Percentiles rank a stretch among this genome's conserved stretches.
Conservation (phyloP, 2,113 vertebrate genomes). For the Thinocorus orbignyianus region DNA sequence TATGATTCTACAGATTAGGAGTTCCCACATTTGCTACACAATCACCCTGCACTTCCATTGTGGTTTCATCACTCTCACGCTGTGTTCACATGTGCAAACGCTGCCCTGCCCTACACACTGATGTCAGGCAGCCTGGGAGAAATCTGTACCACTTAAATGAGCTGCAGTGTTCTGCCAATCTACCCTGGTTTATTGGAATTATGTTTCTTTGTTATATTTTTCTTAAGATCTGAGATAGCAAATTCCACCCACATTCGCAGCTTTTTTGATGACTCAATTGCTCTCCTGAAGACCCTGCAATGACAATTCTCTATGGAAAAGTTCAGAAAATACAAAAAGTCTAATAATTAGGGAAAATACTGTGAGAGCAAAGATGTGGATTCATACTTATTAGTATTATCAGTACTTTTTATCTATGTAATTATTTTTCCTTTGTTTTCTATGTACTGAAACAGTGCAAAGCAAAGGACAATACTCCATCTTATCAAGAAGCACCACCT, state of each 20-base stretch:
- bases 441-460: neutral
- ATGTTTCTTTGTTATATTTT: neutral
- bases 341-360: neutral
- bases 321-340: neutral
- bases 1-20: neutral
- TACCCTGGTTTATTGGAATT: neutral
- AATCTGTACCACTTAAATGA: neutral
- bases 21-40: neutral
- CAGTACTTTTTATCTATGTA: neutral
- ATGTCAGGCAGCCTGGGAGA: neutral
- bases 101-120: neutral
- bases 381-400: neutral
- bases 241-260: neutral
- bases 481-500: neutral
- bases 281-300: neutral
- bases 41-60: neutral
- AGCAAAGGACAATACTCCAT: neutral
- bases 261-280: neutral
- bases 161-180: neutral
- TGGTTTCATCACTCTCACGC: neutral
- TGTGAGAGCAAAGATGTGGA: neutral
- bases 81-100: accelerated
- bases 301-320: neutral
- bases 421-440: neutral
- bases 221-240: neutral